Conservation (phyloP, 2,113 vertebrate species). For the Pseudorasbora parva region DNA sequence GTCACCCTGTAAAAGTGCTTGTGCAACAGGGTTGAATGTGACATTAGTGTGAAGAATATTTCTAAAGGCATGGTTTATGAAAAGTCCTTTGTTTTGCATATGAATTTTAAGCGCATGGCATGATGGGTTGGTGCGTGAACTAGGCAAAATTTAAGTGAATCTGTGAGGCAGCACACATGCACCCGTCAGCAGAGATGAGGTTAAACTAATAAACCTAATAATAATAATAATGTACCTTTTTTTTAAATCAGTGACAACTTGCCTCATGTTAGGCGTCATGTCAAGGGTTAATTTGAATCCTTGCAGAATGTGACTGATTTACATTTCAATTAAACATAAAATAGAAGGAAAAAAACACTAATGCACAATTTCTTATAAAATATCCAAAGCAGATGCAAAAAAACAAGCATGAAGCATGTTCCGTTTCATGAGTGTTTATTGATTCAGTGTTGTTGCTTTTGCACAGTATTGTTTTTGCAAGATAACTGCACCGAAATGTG, state of each 20-base stretch:
- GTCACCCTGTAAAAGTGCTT: background rate
- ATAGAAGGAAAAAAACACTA: no score
- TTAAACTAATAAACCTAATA: background rate
- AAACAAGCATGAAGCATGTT: background rate
- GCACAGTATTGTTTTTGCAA: background rate
- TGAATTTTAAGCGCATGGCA: background rate
- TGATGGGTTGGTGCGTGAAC: no score
- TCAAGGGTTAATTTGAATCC: no score
- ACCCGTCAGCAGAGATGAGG: background rate
- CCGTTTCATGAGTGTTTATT: background rate
- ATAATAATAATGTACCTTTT: background rate
- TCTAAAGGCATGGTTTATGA: background rate
- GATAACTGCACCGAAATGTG: background rate
- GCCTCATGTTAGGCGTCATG: no score
- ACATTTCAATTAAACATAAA: no score
- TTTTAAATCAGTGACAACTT: no score
- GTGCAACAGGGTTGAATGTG: slow-evolving; percentile 19
- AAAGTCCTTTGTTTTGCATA: background rate
- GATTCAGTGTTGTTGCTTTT: background rate
- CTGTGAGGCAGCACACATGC: background rate
- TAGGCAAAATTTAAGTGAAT: background rate
- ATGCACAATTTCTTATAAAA: no score
- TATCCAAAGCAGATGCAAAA: background rate
- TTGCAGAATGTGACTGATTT: no score
- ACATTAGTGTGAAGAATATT: background rate